Conservation (phyloP, 2,888 invertebrate species). For the Ditylenchus weischeri region DNA sequence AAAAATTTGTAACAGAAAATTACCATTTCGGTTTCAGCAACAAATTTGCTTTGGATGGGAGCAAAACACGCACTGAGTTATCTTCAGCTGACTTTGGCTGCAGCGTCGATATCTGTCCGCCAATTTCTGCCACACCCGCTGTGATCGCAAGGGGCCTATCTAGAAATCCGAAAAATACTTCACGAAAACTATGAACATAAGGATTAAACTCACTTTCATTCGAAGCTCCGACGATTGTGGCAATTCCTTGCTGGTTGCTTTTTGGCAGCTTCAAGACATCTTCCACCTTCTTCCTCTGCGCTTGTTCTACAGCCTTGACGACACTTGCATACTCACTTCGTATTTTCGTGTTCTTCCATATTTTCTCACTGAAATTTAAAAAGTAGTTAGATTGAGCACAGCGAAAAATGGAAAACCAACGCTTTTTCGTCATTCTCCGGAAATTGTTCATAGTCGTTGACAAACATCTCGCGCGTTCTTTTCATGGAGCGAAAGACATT, state of each 20-base stretch:
- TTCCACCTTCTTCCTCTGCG: constrained; percentile 48
- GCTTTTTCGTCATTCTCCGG: constrained; percentile 76
- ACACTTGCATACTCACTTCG: constrained; percentile 28
- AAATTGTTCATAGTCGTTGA: constrained; percentile 80
- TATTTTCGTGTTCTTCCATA: constrained; percentile 26
- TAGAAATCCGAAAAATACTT: not conserved
- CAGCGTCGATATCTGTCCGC: constrained; percentile 17
- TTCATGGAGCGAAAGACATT: constrained; percentile 93
- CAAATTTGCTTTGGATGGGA: constrained; percentile 76
- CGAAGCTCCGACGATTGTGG: constrained; percentile 14
- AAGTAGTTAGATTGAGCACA: not conserved
- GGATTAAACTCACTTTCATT: constrained; percentile 30
- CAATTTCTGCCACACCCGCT: constrained; percentile 10
- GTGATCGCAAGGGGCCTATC: constrained; percentile 33
- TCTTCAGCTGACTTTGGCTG: constrained; percentile 49
- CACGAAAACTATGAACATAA: no score
- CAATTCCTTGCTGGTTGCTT: constrained; percentile 22
- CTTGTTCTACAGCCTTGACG: constrained; percentile 33
- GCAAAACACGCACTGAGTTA: constrained; percentile 63
- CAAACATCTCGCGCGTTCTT: constrained; percentile 93
- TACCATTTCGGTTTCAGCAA: constrained; percentile 94
- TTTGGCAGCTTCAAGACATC: constrained; percentile 48
- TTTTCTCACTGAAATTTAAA: constrained; percentile 29
- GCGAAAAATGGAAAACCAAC: constrained; percentile 32
- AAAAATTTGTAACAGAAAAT: no score